These are phyloP conservation scores for Agriopis marginaria DNA, from an alignment of 2,888 invertebrate species.

Conservation along the genomic window DNA sequence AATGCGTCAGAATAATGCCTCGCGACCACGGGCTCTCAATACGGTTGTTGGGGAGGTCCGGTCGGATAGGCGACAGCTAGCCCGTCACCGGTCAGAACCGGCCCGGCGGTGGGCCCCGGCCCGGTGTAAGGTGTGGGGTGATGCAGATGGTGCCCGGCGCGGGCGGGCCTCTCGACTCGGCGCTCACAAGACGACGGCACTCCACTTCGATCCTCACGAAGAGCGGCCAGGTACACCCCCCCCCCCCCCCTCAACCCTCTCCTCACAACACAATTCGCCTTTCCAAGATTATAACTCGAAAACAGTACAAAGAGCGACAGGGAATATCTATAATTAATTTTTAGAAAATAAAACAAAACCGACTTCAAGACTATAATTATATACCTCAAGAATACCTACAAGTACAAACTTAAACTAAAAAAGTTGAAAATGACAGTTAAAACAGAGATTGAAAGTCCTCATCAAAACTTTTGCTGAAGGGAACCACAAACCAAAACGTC, in stretches of 20 bases:
- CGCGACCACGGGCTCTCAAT: constrained; percentile 64
- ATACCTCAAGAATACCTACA: too few species aligned
- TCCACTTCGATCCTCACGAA: constrained; percentile 90
- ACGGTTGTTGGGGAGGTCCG: constrained; percentile 61
- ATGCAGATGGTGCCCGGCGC: constrained; percentile 75
- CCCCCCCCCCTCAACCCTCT: not conserved
- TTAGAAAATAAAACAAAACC: too few species aligned
- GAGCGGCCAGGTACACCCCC: constrained; percentile 86
- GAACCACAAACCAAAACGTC: too few species aligned
- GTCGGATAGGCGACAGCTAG: constrained; percentile 60
- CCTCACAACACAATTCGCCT: not conserved
- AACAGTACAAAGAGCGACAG: not conserved
- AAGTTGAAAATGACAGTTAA: too few species aligned
- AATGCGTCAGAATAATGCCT: constrained; percentile 61
- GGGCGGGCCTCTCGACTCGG: constrained; percentile 77
- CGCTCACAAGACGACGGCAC: constrained; percentile 91
- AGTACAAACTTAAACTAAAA: too few species aligned
- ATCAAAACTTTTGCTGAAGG: too few species aligned
- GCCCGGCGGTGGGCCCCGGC: constrained; percentile 20
- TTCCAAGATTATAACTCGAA: not conserved
- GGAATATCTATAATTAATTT: not conserved
- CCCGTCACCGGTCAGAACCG: constrained; percentile 6
- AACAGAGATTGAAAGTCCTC: too few species aligned
- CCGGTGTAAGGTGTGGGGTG: constrained; percentile 63
- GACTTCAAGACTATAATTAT: too few species aligned